These are phyloP conservation scores for Phrynosoma blainvillii DNA, from an alignment of 2,113 vertebrate genomes.

Conservation along the genomic window DNA sequence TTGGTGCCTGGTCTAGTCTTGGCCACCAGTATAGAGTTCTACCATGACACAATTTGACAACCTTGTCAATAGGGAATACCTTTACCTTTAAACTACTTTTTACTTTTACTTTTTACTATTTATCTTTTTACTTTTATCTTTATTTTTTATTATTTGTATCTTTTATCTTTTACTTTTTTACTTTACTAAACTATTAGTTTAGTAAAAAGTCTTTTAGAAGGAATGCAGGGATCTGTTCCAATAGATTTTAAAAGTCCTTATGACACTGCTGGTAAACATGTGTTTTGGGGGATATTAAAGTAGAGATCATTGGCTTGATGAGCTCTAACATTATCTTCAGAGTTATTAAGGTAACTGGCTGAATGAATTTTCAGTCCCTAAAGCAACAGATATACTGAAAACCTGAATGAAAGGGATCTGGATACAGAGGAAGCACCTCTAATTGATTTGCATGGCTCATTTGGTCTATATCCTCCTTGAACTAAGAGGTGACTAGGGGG, in stretches of 20 bases:
- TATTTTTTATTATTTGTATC: too few species aligned
- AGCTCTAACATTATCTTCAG: conserved; percentile 34
- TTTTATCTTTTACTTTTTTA: too few species aligned
- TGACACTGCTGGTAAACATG: conserved; percentile 54
- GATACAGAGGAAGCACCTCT: not conserved
- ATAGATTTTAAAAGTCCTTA: conserved; percentile 38
- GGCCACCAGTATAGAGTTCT: too few species aligned
- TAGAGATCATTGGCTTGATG: conserved; percentile 57
- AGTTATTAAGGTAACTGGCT: conserved; percentile 39
- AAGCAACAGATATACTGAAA: conserved; percentile 49
- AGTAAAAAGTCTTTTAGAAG: conserved; percentile 24
- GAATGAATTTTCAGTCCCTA: conserved; percentile 47
- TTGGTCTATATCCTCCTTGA: conserved; percentile 43
- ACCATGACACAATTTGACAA: too few species aligned
- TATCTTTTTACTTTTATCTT: too few species aligned
- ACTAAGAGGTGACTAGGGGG: not conserved
- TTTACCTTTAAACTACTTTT: not conserved
- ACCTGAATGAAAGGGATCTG: conserved; percentile 46
- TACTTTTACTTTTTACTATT: not conserved
- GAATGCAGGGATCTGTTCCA: not conserved
- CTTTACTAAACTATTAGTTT: too few species aligned
- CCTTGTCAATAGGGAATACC: too few species aligned
- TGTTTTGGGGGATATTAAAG: conserved; percentile 51
- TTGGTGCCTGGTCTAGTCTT: too few species aligned
- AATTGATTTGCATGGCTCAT: conserved; percentile 43